A percentile compares a stretch with the other conserved stretches of the same genome.
phyloP scores from a whole-genome alignment of 2,888 invertebrate genomes.

The Parthenolecanium corni region DNA sequence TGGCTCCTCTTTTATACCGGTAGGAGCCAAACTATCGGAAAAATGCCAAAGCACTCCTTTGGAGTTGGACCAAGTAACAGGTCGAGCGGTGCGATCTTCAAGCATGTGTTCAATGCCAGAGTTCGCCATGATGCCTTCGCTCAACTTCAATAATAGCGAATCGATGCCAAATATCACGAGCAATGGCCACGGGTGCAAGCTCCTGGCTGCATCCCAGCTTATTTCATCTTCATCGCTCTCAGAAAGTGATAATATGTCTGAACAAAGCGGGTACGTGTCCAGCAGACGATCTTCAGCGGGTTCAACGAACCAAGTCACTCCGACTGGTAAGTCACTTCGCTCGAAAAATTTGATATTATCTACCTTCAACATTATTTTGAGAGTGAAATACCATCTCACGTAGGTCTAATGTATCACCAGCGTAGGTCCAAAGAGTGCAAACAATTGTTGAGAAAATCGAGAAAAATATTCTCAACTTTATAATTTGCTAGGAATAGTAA shows the following conservation, averaged over 20 bases:
- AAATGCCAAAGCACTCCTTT: not conserved
- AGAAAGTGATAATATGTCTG: constrained; percentile 48
- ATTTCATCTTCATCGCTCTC: constrained; percentile 36
- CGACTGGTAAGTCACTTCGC: constrained; percentile 28
- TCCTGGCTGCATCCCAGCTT: constrained; percentile 29
- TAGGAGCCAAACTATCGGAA: not conserved
- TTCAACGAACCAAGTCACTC: constrained; percentile 29
- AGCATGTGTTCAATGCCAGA: constrained; percentile 38
- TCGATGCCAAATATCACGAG: constrained; percentile 53
- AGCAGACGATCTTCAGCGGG: constrained; percentile 49
- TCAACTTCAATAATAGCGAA: constrained; percentile 47
- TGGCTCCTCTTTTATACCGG: constrained; percentile 20
- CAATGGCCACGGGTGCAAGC: not conserved
- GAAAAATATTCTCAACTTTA: too few relatives aligned
- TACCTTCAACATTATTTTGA: too few relatives aligned
- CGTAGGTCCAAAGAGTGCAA: too few relatives aligned
- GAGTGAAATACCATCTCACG: too few relatives aligned
- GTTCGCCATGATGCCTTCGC: constrained; percentile 29
- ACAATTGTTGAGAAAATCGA: too few relatives aligned
- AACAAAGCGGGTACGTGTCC: constrained; percentile 80
- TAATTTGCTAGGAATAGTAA: too few relatives aligned
- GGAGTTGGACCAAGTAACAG: not conserved
- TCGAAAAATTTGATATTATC: too few relatives aligned
- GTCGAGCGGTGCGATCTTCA: constrained; percentile 1
- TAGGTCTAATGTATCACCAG: too few relatives aligned